phyloP scores from a whole-genome alignment of 2,797 vertebrate genomes.

The Remorina albescens region DNA sequence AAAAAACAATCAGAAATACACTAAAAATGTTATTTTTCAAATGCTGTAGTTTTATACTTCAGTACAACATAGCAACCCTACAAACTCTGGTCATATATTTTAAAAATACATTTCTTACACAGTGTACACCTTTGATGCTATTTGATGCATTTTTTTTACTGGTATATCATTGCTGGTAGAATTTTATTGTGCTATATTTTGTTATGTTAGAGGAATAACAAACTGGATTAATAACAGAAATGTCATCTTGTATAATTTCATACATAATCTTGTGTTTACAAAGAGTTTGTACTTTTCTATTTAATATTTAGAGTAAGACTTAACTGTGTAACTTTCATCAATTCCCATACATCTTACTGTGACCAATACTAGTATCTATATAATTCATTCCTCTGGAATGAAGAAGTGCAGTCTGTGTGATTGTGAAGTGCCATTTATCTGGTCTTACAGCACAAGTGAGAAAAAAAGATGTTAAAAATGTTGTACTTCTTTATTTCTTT shows the following conservation, averaged over 20 bases:
- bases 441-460: constrained; percentile 30
- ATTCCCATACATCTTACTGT: not conserved
- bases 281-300: constrained; percentile 64
- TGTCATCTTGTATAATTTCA: constrained; percentile 22
- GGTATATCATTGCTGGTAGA: constrained; percentile 11
- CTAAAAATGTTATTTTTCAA: not conserved
- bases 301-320: constrained; percentile 38
- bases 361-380: not conserved
- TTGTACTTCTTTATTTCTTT: constrained; percentile 22
- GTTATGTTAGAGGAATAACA: constrained; percentile 27
- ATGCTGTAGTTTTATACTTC: not conserved
- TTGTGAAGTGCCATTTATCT: constrained; percentile 9
- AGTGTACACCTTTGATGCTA: too few species aligned
- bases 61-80: constrained; percentile 13
- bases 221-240: constrained; percentile 31
- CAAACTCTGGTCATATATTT: constrained; percentile 8
- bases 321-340: constrained; percentile 3
- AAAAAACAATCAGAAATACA: not conserved
- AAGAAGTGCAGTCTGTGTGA: constrained; percentile 1
- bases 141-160: too few species aligned
- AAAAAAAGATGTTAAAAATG: not conserved
- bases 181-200: constrained; percentile 41
- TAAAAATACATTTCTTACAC: not conserved
- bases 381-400: constrained; percentile 7
- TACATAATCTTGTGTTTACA: constrained; percentile 53